Base-by-base conservation (phyloP, 1,140 invertebrate genomes). In the Aphis craccivora region DNA sequence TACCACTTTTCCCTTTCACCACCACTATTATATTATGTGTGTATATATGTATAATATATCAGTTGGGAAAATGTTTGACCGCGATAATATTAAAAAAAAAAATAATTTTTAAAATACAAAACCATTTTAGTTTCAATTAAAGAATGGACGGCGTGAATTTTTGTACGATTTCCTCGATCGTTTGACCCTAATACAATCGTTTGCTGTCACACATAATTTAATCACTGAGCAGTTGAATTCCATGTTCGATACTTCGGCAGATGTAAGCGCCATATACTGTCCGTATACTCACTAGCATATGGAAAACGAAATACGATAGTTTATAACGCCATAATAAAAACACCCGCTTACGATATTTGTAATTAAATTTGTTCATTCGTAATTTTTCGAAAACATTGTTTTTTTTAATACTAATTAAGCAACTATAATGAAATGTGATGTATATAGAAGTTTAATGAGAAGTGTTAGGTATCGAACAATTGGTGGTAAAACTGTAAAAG, bases 81-180 rank as follows among this genome's bases (percentile, higher is more conserved):
- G n/a, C 87, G 48, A 23, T 89, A 87, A 87, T 87, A 87, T n/a
- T n/a, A n/a, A n/a, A n/a, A 35, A 22, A 51, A 45, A 87, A 25
- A 87, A 35, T n/a, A 35, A 87, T 87, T 51, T 51, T 87, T 48
- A 45, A n/a, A 87, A 84, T 25, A 25, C 9, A 43, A 84, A 84
- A 84, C 83, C 83, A 4, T 76, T 76, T 76, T 76, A n/a, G 40
- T 84, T 43, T 84, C 83, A 11, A 30, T 14, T 84, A 43, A 83
- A 40, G 2, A 83, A 43, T 37, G 83, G 60, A 76, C 14, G n/a
- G 11, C 60, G 25, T 30, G 30, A 11, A 30, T 60, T 60, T 60
- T 60, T 60, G 11, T 30, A 30, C 55, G 60, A n/a, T 18, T 67
- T 67, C 60, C 14, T 76, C 0, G 60, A n/a, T 18, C 30, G n/a